Percentiles rank a stretch among this genome's conserved stretches.
Conservation (phyloP, 1,140 invertebrate genomes). For the Drosophila virilis region DNA sequence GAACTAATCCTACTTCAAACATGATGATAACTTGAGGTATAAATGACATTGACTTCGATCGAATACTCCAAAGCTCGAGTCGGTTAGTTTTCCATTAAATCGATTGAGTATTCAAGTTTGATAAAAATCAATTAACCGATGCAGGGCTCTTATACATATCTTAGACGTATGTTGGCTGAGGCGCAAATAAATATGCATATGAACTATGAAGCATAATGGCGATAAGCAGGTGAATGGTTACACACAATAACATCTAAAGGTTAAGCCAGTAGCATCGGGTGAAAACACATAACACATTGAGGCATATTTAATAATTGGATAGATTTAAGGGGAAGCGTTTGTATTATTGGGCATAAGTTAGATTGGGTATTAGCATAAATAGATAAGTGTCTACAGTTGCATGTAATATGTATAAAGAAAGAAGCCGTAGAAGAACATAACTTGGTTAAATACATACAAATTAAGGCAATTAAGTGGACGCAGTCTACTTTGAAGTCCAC, state of each 20-base stretch:
- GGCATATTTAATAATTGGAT: conserved; percentile 19
- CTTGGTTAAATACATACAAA: neutral
- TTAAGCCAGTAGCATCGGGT: conserved; percentile 23
- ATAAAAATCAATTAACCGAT: no score
- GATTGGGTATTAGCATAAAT: neutral
- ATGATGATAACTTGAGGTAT: no score
- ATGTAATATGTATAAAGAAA: neutral
- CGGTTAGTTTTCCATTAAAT: no score
- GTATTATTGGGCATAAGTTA: conserved; percentile 1
- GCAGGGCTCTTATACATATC: no score
- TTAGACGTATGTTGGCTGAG: conserved; percentile 1
- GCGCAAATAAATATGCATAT: conserved; percentile 8
- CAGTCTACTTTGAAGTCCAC: neutral
- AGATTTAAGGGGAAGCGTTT: neutral
- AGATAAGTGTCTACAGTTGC: conserved; percentile 1
- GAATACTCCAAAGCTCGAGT: no score
- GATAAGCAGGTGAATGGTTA: conserved; percentile 30
- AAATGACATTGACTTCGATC: no score
- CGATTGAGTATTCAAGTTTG: no score
- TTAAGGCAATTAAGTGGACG: conserved; percentile 1
- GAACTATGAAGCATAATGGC: conserved; percentile 11
- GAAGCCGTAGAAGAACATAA: neutral
- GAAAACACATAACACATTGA: conserved; percentile 36
- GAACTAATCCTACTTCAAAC: no score
- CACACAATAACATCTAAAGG: conserved; percentile 45